Evolutionary conservation across 2,888 invertebrate species (phyloP), one percentile per base, ranked within the genome.

Genomic region (Cheilosia scutellata): DNA sequence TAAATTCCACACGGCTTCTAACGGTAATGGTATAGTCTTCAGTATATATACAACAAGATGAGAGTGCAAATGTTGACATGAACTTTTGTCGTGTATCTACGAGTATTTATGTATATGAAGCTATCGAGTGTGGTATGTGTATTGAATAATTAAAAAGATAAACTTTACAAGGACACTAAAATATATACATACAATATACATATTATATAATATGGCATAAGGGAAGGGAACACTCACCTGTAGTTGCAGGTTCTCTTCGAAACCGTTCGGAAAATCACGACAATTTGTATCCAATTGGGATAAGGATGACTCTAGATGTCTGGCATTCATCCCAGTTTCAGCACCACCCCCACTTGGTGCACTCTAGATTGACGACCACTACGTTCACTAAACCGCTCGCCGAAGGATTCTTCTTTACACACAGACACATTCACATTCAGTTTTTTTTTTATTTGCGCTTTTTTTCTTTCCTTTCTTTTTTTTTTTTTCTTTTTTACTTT

Each of bases 271-370:
- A 88, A 88, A 88, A 80, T 89, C 89, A 57, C 88, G 88, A 84
- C 89, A 89, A 88, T 88, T 90, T 87, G 90, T 91, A 90, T 92
- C 91, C 91, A 92, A 90, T 88, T 91, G 91, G 90, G 92, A 91
- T 89, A 90, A 89, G 88, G 90, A 90, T 90, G 91, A 90, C 88
- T 90, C 91, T 89, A 90, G 88, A 89, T 91, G 89, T 89, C 90
- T 90, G 89, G 90, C 89, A 90, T 90, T 92, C 91, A 91, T 91
- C 89, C 91, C 91, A 90, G 87, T 88, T 83, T 88, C 71, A 86
- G 87, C 83, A 87, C 77, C 86, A 87, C 77, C 87, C 79, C 83
- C 78, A 82, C 75, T 78, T 63, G 78, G 79, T 76, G 76, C 82
- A 70, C 66, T 66, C 33, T 42, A 71, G 70, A 71, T 77, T 40